Conservation (phyloP, 2,797 vertebrate genomes). For the Phoebastria nigripes region DNA sequence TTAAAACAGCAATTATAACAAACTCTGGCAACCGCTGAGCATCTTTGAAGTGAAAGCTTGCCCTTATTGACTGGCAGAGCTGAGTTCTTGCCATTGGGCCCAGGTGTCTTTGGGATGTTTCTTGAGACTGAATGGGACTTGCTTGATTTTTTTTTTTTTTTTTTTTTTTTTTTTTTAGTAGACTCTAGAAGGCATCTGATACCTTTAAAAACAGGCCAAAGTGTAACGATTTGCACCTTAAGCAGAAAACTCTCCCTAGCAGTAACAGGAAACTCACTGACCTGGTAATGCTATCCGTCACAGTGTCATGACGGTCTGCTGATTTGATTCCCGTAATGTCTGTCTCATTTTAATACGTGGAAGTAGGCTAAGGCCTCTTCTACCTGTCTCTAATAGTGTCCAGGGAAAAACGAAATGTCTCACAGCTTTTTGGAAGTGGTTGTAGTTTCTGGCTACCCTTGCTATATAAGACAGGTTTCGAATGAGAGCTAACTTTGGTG, state of each 20-base stretch:
- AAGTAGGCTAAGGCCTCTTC: conserved; percentile 38
- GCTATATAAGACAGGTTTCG: not conserved
- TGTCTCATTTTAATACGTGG: conserved; percentile 40
- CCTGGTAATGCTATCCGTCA: conserved; percentile 58
- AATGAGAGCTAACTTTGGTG: not conserved
- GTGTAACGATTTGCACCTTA: not conserved
- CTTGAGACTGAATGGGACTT: conserved; percentile 48
- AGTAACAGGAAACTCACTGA: conserved; percentile 56
- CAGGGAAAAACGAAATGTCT: not conserved
- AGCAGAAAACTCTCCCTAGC: conserved; percentile 33
- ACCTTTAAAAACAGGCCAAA: conserved; percentile 21
- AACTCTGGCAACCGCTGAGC: conserved; percentile 33
- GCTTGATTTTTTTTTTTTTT: not conserved
- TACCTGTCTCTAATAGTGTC: not conserved
- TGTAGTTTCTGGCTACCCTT: not conserved
- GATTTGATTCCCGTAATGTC: conserved; percentile 40
- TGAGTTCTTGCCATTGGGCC: conserved; percentile 38
- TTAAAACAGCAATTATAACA: conserved; percentile 8
- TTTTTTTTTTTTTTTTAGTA: not conserved
- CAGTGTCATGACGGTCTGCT: conserved; percentile 52
- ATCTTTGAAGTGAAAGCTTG: conserved; percentile 31
- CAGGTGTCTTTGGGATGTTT: conserved; percentile 37
- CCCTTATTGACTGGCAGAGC: not conserved
- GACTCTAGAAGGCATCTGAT: conserved; percentile 15
- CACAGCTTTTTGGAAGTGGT: not conserved